These are phyloP conservation scores for zebrafish (Danio rerio) DNA, from an alignment of 2,113 vertebrate genomes.

Conservation along the genomic window DNA sequence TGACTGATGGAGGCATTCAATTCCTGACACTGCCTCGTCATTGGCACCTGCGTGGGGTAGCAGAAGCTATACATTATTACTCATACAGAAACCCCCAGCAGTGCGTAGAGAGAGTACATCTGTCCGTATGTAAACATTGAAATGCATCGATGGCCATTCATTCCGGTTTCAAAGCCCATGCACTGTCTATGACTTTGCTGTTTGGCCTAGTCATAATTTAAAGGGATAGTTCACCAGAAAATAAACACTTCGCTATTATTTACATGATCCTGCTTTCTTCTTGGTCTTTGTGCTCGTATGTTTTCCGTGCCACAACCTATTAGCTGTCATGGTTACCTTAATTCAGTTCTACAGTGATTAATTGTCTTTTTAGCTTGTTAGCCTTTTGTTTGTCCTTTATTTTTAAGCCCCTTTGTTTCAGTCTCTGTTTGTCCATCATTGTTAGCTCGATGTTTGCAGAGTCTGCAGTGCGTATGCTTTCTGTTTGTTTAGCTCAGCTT, in stretches of 20 bases:
- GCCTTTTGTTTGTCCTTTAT: no score
- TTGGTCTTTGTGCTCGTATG: no score
- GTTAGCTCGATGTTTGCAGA: no score
- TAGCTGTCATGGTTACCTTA: no score
- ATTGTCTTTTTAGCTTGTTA: no score
- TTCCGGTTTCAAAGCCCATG: not conserved
- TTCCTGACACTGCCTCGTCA: slow-evolving; percentile 40
- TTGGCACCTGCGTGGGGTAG: slow-evolving; percentile 41
- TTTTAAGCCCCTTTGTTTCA: no score
- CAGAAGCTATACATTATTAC: slow-evolving; percentile 52
- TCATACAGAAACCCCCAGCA: slow-evolving; percentile 26
- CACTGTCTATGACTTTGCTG: not conserved
- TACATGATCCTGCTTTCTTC: not conserved
- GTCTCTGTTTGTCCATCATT: no score
- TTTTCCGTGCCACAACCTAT: no score
- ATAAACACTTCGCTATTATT: not conserved
- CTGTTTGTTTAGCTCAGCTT: no score
- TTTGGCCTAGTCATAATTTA: not conserved
- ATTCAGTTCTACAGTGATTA: no score
- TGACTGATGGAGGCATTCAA: slow-evolving; percentile 36
- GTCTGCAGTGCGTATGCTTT: no score
- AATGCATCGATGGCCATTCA: not conserved
- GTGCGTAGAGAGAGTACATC: not conserved
- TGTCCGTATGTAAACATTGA: not conserved
- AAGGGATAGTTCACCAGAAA: not conserved